Evolutionary conservation across 2,888 invertebrate species (phyloP), one percentile per base, ranked within the genome.

Genomic region (Vesta saturnalis): DNA sequence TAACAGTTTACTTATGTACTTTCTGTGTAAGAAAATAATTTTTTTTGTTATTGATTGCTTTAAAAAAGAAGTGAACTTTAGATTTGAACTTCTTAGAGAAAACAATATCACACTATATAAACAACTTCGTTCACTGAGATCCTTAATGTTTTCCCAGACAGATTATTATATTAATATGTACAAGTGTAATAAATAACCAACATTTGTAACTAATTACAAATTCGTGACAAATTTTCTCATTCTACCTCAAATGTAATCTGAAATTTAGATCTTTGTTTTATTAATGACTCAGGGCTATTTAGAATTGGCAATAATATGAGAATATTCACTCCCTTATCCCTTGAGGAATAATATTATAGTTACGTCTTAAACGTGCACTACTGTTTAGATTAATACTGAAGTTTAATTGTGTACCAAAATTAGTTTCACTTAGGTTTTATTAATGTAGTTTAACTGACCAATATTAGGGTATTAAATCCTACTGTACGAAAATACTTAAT

Each of bases 291-390:
- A 49, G 15, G 15, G 47, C 47, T 15, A 49, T 49, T 49, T 49
- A 16, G 58, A 43, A 43, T 43, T 46, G 49, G 14, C 30, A 60
- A 22, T 49, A 30, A 23, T 30, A 49, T 60, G 14, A 14, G 21
- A 59, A 59, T 47, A 59, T 46, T 59, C 47, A n/a, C 18, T 16
- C 23, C 12, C 65, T 68, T 69, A 14, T 64, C 66, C 73, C 66
- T 43, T n/a, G 46, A 63, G 66, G 55, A 22, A 39, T 39, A 70
- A 70, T 71, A 71, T 73, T 70, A 73, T 71, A 65, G 67, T 62
- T 68, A 30, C n/a, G n/a, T n/a, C n/a, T n/a, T n/a, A 64, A 56
- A 73, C 73, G 73, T 73, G 73, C 8, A 39, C 39, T 57, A 69
- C 68, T 68, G 63, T 61, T 62, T 60, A 59, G 60, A 71, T 71